Conservation (phyloP, 64 coral and sea anemone genomes). For the Cladopsammia gracilis region DNA sequence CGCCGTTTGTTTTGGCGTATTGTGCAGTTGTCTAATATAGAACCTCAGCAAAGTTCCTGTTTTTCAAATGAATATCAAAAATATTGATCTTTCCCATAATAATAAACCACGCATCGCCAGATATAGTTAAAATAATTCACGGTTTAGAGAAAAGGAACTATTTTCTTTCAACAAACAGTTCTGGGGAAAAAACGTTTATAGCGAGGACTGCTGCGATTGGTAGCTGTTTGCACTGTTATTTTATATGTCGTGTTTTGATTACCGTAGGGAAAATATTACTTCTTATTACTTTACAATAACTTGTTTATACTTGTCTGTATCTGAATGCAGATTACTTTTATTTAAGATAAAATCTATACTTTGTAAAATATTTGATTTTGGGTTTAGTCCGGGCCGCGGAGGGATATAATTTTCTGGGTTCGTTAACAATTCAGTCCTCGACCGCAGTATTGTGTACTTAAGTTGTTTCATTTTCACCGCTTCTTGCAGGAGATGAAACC, state of each 20-base stretch:
- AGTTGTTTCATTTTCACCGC: not conserved
- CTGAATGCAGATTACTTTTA: not conserved
- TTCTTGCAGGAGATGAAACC: not conserved
- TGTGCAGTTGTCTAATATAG: not conserved
- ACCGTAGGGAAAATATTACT: too few species aligned
- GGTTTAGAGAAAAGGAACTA: not conserved
- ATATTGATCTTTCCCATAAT: slow-evolving; percentile 11
- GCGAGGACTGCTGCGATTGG: not conserved
- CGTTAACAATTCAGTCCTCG: not conserved
- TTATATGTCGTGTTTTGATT: not conserved
- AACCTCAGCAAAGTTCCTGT: not conserved
- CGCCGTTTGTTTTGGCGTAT: not conserved
- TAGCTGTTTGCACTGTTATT: not conserved
- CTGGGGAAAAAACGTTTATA: too few species aligned
- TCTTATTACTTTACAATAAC: not conserved
- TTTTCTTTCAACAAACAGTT: not conserved
- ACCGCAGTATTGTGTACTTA: not conserved
- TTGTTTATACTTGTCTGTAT: slow-evolving; percentile 11
- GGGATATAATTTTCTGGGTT: too few species aligned
- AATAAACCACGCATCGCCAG: not conserved
- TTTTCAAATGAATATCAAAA: slow-evolving; percentile 7
- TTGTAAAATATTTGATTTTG: too few species aligned
- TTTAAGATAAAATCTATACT: not conserved
- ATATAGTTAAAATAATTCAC: not conserved
- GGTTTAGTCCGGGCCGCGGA: too few species aligned